Base-by-base conservation (phyloP, 2,797 vertebrate species). In the Rousettus madagascariensis region DNA sequence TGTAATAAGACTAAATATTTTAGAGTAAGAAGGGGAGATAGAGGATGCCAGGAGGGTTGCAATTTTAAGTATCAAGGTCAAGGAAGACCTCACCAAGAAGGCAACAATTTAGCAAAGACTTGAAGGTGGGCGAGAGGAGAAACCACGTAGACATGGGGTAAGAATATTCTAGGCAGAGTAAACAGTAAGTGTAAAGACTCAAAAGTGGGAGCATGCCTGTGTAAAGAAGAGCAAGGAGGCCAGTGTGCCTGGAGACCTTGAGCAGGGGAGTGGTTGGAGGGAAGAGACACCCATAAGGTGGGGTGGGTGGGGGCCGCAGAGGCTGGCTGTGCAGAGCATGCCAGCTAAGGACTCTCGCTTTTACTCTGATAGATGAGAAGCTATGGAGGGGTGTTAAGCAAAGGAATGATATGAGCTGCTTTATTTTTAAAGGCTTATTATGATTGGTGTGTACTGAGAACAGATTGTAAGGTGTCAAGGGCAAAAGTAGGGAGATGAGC, bases 261-360 rank as follows among this genome's bases (percentile, higher is more conserved):
- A 10, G 19, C 12, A 30, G 57, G 17, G 20, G 22, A 13, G 41
- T 68, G 77, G 13, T 11, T 10, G 8, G 33, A 84, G 13, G 8
- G 26, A 61, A 38, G 38, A 41, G 20, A 38, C 30, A 4, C 20
- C 30, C 30, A 41, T 20, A 24, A 33, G 20, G 43, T 33, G 12
- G 16, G 24, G 17, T 0, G 16, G 24, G 17, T 0, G 3, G 6
- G 9, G 4, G 2, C 0, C 19, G 1, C 16, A 15, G 19, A 72
- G 22, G 0, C 33, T 59, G 46, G 20, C 17, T 66, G 16, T 19
- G 4, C 15, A 38, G 28, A 30, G 43, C 15, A 2, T 65, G 69
- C 51, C 59, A 41, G 6, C 4, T 51, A 53, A 59, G 46, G 20
- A 9, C 51, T n/a, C 12, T 11, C 0, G 0, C 24, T 46, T 63